Conservation (phyloP, 2,113 vertebrate species). For the Alligator sinensis region DNA sequence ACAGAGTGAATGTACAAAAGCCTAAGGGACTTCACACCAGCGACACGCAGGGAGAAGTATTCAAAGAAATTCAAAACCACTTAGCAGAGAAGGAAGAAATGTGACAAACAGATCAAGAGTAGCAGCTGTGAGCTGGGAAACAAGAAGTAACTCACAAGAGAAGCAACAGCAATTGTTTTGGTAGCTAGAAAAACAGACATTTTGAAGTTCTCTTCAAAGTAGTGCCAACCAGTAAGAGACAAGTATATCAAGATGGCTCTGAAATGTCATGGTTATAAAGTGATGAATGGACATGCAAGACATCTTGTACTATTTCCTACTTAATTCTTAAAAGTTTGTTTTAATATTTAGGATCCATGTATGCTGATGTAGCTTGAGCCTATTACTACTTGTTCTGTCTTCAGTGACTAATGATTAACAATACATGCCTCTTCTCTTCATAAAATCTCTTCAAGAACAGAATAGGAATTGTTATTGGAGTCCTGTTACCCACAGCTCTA, state of each 20-base stretch:
- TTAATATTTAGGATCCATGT: conserved; percentile 19
- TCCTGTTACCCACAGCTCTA: neutral
- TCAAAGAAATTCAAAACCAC: neutral
- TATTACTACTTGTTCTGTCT: neutral
- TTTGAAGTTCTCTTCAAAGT: too few species aligned
- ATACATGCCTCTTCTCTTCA: neutral
- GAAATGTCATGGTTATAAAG: conserved; percentile 24
- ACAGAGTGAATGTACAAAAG: neutral
- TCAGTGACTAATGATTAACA: conserved; percentile 13
- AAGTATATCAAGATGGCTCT: neutral
- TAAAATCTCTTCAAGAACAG: neutral
- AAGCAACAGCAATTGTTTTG: neutral
- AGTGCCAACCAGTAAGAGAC: neutral
- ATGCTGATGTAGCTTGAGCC: neutral
- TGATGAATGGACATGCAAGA: neutral
- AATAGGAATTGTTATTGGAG: neutral
- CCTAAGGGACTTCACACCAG: neutral
- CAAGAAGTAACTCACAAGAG: neutral
- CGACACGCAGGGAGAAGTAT: neutral
- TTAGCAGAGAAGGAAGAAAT: neutral
- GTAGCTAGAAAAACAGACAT: neutral
- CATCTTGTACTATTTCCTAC: conserved; percentile 53
- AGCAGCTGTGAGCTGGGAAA: neutral
- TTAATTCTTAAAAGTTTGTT: neutral
- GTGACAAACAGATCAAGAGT: neutral